Evolutionary conservation across 1,140 invertebrate genomes (phyloP).

Genomic region (Tetranychus urticae): DNA sequence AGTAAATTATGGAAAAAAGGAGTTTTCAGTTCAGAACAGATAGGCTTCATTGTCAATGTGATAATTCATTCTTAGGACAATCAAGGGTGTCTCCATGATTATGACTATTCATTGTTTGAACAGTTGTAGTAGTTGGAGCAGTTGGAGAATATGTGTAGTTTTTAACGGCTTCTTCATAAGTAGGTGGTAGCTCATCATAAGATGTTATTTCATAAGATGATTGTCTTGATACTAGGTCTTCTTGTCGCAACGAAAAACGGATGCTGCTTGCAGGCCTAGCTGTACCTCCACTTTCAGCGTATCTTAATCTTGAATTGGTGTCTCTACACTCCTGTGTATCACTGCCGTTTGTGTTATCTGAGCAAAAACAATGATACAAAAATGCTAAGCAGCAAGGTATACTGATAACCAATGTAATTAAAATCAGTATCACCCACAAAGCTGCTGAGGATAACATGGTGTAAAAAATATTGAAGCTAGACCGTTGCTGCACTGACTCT

Average conservation of each 20-base stretch:
- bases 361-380: neutral
- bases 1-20: too few relatives aligned
- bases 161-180: neutral
- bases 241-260: neutral
- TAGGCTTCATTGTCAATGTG: too few relatives aligned
- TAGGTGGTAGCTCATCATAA: neutral
- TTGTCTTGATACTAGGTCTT: neutral
- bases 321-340: neutral
- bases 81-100: too few relatives aligned
- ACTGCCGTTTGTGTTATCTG: neutral
- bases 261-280: neutral
- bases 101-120: too few relatives aligned
- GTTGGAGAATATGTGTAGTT: neutral
- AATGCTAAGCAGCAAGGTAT: neutral
- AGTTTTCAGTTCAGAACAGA: too few relatives aligned
- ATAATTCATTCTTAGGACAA: too few relatives aligned
- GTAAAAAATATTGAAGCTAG: neutral
- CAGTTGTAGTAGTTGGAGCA: neutral
- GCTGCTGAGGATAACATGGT: neutral
- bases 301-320: neutral
- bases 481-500: neutral
- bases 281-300: neutral
- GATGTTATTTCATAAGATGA: neutral
- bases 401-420: neutral
- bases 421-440: neutral